Evolutionary conservation across 2,113 vertebrate genomes (phyloP).

Genomic region (Eubucco bourcierii): DNA sequence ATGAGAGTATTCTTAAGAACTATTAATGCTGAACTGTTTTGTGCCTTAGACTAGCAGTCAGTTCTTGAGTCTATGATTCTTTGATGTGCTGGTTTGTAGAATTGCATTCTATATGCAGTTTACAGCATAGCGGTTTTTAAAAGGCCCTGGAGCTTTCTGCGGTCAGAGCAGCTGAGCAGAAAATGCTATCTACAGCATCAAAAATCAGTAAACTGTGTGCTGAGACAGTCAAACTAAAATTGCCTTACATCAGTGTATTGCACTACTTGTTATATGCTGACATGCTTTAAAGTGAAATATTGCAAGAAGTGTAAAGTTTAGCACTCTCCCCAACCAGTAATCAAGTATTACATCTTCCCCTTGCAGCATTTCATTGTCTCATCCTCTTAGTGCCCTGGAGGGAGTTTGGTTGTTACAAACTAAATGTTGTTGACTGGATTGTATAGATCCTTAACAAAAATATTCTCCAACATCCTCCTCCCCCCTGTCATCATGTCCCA

Average conservation of each 20-base stretch:
- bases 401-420: not conserved
- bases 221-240: not conserved
- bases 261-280: not conserved
- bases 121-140: not conserved
- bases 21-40: not conserved
- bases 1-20: not conserved
- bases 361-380: not conserved
- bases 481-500: rapidly evolving
- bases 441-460: not conserved
- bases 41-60: not conserved
- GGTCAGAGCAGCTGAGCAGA: not conserved
- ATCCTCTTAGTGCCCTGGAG: not conserved
- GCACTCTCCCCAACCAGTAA: not conserved
- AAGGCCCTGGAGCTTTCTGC: not conserved
- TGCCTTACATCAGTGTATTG: not conserved
- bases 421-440: not conserved
- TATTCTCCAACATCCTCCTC: not conserved
- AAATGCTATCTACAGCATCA: not conserved
- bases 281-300: not conserved
- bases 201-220: not conserved
- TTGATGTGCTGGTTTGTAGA: not conserved
- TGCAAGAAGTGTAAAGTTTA: not conserved
- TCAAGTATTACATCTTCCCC: not conserved
- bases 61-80: not conserved
- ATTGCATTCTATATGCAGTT: not conserved